Evolutionary conservation across 2,113 vertebrate species (phyloP).

Genomic region (Peromyscus leucopus): DNA sequence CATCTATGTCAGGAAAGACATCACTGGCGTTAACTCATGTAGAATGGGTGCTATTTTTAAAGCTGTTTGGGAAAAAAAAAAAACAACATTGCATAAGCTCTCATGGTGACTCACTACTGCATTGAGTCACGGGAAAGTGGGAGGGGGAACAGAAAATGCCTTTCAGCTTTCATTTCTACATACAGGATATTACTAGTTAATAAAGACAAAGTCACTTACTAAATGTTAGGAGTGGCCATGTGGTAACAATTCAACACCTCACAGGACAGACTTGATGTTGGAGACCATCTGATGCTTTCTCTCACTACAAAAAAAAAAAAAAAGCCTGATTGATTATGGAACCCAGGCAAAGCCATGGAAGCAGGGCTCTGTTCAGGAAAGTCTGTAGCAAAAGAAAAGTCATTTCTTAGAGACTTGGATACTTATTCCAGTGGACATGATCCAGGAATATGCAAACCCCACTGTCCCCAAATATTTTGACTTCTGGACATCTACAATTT

Average conservation of each 20-base stretch:
- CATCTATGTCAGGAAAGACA: conserved; percentile 40
- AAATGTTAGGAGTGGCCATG: not conserved
- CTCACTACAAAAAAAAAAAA: not conserved
- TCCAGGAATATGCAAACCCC: not conserved
- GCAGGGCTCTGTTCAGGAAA: not conserved
- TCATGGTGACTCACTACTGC: conserved; percentile 18
- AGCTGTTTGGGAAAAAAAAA: conserved; percentile 8
- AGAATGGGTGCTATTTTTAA: conserved; percentile 62
- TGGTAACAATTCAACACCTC: not conserved
- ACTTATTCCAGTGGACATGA: not conserved
- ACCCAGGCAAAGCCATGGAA: not conserved
- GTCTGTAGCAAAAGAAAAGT: not conserved
- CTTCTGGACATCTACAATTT: conserved; percentile 50
- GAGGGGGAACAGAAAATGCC: not conserved
- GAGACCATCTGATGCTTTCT: not conserved
- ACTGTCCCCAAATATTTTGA: conserved; percentile 27
- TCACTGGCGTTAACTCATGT: not conserved
- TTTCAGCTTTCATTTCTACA: conserved; percentile 56
- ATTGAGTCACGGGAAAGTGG: not conserved
- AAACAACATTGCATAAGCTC: conserved; percentile 58
- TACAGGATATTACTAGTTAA: not conserved
- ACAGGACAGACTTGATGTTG: not conserved
- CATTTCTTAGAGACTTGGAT: not conserved
- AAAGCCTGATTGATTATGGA: not conserved
- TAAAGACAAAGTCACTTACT: conserved; percentile 41